phyloP scores from a whole-genome alignment of 2,888 invertebrate genomes.

The Drosophila flavopinicola region DNA sequence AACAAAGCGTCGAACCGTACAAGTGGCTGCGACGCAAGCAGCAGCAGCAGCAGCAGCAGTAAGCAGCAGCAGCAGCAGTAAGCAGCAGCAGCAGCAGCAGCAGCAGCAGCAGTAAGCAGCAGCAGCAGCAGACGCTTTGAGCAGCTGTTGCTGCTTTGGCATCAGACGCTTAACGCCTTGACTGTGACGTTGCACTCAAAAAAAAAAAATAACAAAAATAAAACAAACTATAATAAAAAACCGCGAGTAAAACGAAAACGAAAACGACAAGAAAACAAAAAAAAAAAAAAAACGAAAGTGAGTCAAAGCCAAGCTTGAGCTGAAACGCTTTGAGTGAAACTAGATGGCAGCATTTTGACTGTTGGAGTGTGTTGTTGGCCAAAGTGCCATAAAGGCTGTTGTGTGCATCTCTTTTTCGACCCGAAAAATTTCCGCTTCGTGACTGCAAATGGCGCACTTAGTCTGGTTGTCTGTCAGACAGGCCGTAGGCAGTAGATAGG shows the following conservation, averaged over 20 bases:
- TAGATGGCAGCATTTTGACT: background rate
- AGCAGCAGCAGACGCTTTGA: conserved; percentile 23
- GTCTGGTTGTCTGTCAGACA: conserved; percentile 16
- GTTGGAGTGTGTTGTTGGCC: background rate
- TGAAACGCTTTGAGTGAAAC: conserved; percentile 61
- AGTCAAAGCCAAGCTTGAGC: conserved; percentile 55
- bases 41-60: conserved; percentile 16
- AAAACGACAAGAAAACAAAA: conserved; percentile 1
- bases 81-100: conserved; percentile 4
- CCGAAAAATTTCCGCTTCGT: conserved; percentile 67
- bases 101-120: conserved; percentile 9
- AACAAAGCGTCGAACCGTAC: conserved; percentile 65
- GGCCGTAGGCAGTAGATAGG: conserved; percentile 5
- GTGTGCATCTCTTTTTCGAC: conserved; percentile 28
- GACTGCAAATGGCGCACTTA: conserved; percentile 32
- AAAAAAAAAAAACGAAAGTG: conserved; percentile 66
- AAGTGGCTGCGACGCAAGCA: conserved; percentile 50
- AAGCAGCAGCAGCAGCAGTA: conserved; percentile 7
- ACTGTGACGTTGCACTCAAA: conserved; percentile 49
- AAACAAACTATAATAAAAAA: conserved; percentile 44
- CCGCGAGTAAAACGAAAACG: no score
- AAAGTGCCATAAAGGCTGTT: background rate
- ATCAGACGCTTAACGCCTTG: conserved; percentile 57
- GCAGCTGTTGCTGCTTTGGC: conserved; percentile 28
- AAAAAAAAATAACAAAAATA: conserved; percentile 5